Evolutionary conservation across 2,888 invertebrate genomes (phyloP).

Genomic region (Amorpha juglandis): DNA sequence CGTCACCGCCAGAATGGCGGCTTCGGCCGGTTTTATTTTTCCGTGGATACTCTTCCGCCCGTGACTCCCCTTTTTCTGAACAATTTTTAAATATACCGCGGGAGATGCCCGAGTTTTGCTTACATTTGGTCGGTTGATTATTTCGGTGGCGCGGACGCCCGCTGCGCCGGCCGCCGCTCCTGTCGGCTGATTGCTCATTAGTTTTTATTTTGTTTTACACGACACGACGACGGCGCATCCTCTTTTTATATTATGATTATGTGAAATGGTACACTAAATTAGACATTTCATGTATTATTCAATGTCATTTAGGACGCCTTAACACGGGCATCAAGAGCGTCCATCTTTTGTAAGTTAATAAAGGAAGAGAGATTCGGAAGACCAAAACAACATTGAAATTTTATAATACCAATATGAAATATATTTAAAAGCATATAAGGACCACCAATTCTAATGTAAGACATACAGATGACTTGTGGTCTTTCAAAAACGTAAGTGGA

Average conservation of each 20-base stretch:
- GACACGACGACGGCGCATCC: neutral
- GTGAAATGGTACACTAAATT: conserved; percentile 12
- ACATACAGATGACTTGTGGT: too few relatives aligned
- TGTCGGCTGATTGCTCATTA: conserved; percentile 69
- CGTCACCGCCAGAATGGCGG: conserved; percentile 78
- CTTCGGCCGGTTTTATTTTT: conserved; percentile 68
- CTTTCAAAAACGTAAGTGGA: too few relatives aligned
- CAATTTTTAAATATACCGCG: conserved; percentile 54
- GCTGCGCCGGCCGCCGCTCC: conserved; percentile 69
- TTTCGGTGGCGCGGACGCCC: conserved; percentile 73
- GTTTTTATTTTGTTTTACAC: conserved; percentile 41
- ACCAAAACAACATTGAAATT: neutral
- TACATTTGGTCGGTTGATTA: conserved; percentile 75
- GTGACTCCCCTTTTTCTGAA: conserved; percentile 64
- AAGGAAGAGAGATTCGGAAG: neutral
- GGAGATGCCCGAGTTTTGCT: conserved; percentile 56
- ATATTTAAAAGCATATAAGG: too few relatives aligned
- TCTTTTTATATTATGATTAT: conserved; percentile 1
- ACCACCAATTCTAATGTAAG: too few relatives aligned
- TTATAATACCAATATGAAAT: too few relatives aligned
- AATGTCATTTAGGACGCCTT: neutral
- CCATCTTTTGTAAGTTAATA: conserved; percentile 10
- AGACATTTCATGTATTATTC: conserved; percentile 6
- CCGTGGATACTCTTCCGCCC: conserved; percentile 62
- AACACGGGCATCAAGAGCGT: neutral